These are phyloP conservation scores for Solen grandis DNA, from an alignment of 1,140 invertebrate genomes.

Conservation along the genomic window DNA sequence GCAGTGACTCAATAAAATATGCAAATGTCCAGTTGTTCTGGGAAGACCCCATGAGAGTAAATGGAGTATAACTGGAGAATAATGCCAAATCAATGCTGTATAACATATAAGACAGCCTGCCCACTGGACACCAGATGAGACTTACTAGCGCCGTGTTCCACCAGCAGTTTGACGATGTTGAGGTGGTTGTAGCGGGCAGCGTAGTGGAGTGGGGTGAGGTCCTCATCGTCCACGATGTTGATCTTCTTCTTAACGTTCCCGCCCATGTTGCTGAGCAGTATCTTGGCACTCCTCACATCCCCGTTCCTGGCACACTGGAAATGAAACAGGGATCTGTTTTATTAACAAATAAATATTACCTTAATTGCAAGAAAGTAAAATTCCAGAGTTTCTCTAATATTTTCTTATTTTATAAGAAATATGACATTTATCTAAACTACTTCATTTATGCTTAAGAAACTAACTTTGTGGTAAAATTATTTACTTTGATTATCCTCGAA, in stretches of 20 bases:
- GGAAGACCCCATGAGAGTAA: no score
- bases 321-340: neutral
- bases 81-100: no score
- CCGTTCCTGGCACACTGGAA: conserved; percentile 76
- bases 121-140: no score
- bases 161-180: conserved; percentile 32
- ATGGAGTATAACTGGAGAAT: no score
- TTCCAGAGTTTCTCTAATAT: neutral
- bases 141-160: conserved; percentile 47
- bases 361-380: neutral
- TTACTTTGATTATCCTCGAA: neutral
- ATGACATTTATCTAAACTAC: neutral
- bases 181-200: conserved; percentile 78
- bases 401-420: neutral
- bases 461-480: neutral
- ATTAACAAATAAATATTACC: neutral
- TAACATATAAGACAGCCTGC: no score
- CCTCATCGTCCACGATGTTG: conserved; percentile 78
- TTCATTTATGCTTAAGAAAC: neutral
- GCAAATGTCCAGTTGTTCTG: no score
- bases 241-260: conserved; percentile 70
- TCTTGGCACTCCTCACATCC: conserved; percentile 67
- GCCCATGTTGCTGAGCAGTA: conserved; percentile 64
- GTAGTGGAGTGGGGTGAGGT: conserved; percentile 80
- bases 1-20: no score